A percentile compares a stretch with the other conserved stretches of the same genome.
Evolutionary conservation across 1,140 invertebrate species (phyloP).

Genomic region (Drosophila murphyi): DNA sequence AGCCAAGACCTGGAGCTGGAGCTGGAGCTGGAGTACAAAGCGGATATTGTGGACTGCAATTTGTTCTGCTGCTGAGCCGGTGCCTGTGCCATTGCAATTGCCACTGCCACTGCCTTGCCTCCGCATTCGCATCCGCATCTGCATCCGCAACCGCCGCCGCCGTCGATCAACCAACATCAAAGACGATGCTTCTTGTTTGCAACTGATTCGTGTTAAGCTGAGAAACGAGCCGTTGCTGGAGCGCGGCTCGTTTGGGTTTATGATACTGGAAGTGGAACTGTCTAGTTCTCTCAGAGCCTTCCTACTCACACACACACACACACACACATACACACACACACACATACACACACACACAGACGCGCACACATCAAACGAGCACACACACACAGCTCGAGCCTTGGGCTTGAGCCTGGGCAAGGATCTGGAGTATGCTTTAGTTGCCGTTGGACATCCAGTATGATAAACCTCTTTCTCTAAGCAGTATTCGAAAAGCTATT

Average conservation of each 20-base stretch:
- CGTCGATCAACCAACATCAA: conserved; percentile 78
- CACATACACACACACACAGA: neutral
- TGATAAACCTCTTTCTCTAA: conserved; percentile 85
- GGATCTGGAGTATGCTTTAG: conserved; percentile 23
- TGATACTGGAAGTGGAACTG: conserved; percentile 72
- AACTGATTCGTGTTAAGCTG: conserved; percentile 84
- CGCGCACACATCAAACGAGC: neutral
- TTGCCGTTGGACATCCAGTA: conserved; percentile 66
- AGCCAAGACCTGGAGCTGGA: conserved; percentile 55
- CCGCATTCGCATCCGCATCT: conserved; percentile 23
- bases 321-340: neutral
- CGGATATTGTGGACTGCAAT: conserved; percentile 71
- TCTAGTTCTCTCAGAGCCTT: conserved; percentile 28
- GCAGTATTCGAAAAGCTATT: conserved; percentile 85
- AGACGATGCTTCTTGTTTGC: conserved; percentile 81
- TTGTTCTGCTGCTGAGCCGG: conserved; percentile 71
- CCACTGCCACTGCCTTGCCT: conserved; percentile 29
- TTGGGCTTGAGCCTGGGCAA: conserved; percentile 10
- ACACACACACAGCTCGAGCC: conserved; percentile 5
- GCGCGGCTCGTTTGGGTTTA: conserved; percentile 79
- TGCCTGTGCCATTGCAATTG: conserved; percentile 11
- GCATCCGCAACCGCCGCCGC: conserved; percentile 61
- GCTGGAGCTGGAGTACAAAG: conserved; percentile 67
- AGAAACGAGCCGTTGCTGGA: conserved; percentile 66
- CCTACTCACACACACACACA: conserved; percentile 12